These are phyloP conservation scores for Apamea epomidion DNA, from an alignment of 2,888 invertebrate genomes.

Conservation along the genomic window DNA sequence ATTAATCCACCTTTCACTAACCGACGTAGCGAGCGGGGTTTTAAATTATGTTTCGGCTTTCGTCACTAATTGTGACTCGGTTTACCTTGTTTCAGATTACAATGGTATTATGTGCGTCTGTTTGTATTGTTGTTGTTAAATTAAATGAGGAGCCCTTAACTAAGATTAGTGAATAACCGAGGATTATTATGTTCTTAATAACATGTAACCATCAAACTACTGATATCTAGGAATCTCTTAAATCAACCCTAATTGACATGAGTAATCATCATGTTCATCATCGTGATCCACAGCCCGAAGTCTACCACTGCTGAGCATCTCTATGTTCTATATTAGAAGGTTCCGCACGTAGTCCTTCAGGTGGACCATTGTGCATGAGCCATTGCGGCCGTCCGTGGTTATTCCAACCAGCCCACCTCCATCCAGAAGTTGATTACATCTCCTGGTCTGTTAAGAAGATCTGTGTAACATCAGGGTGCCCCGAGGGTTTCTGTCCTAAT, in stretches of 20 bases:
- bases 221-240: not conserved
- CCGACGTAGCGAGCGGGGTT: constrained; percentile 44
- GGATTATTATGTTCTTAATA: not conserved
- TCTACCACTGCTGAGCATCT: not conserved
- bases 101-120: constrained; percentile 14
- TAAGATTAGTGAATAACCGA: not conserved
- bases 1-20: constrained; percentile 48
- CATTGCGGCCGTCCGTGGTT: too few species aligned
- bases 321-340: not conserved
- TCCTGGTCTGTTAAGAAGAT: not conserved
- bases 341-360: not conserved
- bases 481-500: not conserved
- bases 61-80: constrained; percentile 52
- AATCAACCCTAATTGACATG: not conserved
- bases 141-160: not conserved
- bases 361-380: too few species aligned
- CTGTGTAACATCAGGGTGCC: not conserved
- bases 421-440: not conserved
- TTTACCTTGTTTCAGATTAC: constrained; percentile 44
- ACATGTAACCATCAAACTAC: not conserved
- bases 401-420: not conserved
- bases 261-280: not conserved
- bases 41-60: constrained; percentile 60
- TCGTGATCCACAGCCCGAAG: not conserved
- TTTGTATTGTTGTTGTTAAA: constrained; percentile 9